Percentiles rank a stretch among this genome's conserved stretches.
Evolutionary conservation across 2,113 vertebrate genomes (phyloP).

Genomic region (Rhinoderma darwinii): DNA sequence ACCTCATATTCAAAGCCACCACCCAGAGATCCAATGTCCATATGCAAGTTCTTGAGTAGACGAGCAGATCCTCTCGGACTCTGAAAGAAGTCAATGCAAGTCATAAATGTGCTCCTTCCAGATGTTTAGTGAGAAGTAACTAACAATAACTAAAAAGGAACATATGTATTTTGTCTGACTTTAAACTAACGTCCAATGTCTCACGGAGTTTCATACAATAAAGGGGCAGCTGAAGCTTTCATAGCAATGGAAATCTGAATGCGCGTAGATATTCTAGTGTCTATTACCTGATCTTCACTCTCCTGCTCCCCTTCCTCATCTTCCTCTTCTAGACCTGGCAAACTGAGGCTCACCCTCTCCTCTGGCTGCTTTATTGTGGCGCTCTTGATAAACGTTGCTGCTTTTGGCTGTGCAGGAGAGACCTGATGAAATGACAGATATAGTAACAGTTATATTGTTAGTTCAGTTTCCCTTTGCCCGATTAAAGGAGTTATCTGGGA

Average conservation of each 20-base stretch:
- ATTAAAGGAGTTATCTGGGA: too few species aligned
- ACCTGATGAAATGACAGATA: neutral
- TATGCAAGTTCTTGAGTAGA: constrained; percentile 79
- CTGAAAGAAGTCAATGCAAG: constrained; percentile 58
- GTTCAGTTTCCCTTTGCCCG: too few species aligned
- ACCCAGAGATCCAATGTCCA: constrained; percentile 79
- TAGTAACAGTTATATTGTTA: too few species aligned
- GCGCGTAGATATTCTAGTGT: neutral
- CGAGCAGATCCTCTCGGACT: constrained; percentile 67
- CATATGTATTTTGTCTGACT: neutral
- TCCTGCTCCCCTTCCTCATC: constrained; percentile 71
- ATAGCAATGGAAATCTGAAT: too few species aligned
- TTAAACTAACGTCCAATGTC: too few species aligned
- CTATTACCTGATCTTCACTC: constrained; percentile 71
- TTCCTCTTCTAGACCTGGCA: constrained; percentile 65
- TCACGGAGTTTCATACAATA: neutral
- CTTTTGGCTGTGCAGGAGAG: constrained; percentile 61
- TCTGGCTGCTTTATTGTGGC: constrained; percentile 68
- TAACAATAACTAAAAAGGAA: neutral
- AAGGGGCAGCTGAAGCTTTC: neutral
- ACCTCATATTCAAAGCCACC: constrained; percentile 85
- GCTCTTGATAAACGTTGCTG: constrained; percentile 28
- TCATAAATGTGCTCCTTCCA: neutral
- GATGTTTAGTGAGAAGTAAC: neutral
- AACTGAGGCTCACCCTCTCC: constrained; percentile 67